These are phyloP conservation scores for Criorhina ranunculi DNA, from an alignment of 2,888 invertebrate species.

Conservation along the genomic window DNA sequence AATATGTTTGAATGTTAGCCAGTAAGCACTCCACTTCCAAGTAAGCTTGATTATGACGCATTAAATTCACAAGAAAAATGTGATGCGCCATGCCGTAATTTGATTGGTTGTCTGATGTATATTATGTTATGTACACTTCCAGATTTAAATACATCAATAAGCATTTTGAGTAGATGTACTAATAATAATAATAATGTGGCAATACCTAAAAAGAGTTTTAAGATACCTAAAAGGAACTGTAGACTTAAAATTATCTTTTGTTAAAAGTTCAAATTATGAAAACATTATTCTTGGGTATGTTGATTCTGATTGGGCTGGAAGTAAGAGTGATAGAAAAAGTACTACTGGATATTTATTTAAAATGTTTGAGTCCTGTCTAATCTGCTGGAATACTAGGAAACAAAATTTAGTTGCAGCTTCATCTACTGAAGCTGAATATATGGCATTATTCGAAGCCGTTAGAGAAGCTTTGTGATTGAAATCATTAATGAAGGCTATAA, in stretches of 20 bases:
- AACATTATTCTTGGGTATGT: conserved; percentile 37
- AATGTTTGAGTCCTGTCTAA: conserved; percentile 33
- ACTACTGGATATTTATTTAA: conserved; percentile 38
- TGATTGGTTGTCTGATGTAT: too few relatives aligned
- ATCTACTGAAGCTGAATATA: too few relatives aligned
- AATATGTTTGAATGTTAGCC: too few relatives aligned
- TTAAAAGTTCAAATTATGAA: neutral
- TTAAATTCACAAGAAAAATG: too few relatives aligned
- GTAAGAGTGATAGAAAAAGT: conserved; percentile 27
- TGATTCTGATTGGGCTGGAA: conserved; percentile 35
- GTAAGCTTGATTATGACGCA: too few relatives aligned
- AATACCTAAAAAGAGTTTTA: conserved; percentile 3
- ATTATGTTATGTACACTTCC: too few relatives aligned
- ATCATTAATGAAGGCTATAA: too few relatives aligned
- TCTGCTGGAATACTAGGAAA: conserved; percentile 27
- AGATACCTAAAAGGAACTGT: conserved; percentile 10
- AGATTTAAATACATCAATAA: conserved; percentile 8
- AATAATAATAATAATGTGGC: conserved; percentile 10
- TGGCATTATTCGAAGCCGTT: conserved; percentile 28
- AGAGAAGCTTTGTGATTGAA: conserved; percentile 28
- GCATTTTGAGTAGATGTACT: conserved; percentile 8
- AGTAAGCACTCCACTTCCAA: too few relatives aligned
- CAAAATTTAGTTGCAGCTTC: conserved; percentile 19
- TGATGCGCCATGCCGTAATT: too few relatives aligned
- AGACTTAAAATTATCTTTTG: conserved; percentile 17